phyloP scores from a whole-genome alignment of 2,888 invertebrate species.

The Acholoe squamosa region DNA sequence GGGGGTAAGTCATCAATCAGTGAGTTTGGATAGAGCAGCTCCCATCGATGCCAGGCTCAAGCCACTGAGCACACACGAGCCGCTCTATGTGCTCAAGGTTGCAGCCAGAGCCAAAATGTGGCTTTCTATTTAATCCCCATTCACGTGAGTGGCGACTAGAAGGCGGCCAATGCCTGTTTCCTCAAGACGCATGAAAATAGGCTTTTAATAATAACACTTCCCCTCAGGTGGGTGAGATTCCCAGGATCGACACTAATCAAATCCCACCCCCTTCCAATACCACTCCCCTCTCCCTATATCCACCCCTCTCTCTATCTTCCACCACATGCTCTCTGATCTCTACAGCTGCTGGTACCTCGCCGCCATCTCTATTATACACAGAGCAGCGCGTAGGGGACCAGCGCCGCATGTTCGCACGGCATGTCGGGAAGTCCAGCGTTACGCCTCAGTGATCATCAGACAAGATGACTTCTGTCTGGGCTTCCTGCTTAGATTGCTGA shows the following conservation, averaged over 20 bases:
- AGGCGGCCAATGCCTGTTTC: background rate
- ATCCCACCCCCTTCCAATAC: background rate
- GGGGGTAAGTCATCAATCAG: slow-evolving; percentile 13
- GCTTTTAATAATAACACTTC: slow-evolving; percentile 14
- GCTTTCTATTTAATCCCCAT: slow-evolving; percentile 24
- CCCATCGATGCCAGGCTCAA: background rate
- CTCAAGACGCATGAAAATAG: background rate
- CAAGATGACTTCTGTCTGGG: background rate
- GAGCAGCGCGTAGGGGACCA: background rate
- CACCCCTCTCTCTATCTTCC: background rate
- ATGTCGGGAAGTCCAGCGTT: background rate
- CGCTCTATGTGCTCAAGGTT: background rate
- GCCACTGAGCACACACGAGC: background rate
- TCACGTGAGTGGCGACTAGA: background rate
- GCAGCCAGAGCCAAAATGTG: background rate
- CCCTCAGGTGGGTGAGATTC: background rate
- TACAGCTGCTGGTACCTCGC: background rate
- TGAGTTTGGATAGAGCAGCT: slow-evolving; percentile 11
- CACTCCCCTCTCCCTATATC: background rate
- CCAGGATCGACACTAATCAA: slow-evolving; percentile 19
- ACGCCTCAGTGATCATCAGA: slow-evolving; percentile 5
- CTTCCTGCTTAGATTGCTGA: slow-evolving; percentile 8
- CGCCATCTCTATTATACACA: background rate
- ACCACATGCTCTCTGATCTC: slow-evolving; percentile 7
- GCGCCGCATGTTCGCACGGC: background rate